phyloP scores from a whole-genome alignment of 2,113 vertebrate genomes.

The Tautogolabrus adspersus region DNA sequence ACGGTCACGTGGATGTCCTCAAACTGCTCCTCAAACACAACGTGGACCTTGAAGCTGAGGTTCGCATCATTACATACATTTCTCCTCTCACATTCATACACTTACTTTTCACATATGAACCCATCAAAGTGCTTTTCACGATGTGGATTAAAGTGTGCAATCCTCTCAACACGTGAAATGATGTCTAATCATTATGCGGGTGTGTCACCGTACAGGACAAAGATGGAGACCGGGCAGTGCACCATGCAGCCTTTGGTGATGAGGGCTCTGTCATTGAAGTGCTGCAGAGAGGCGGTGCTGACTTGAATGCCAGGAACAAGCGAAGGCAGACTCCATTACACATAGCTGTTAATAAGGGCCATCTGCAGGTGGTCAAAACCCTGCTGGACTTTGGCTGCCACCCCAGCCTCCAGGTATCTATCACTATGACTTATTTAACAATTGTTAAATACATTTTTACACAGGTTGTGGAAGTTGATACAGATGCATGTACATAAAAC shows the following conservation, averaged over 20 bases:
- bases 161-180: conserved; percentile 1
- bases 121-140: background rate
- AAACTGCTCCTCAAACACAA: conserved; percentile 98
- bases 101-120: background rate
- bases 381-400: conserved; percentile 97
- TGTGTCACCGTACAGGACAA: conserved; percentile 88
- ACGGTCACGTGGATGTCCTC: conserved; percentile 97
- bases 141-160: conserved; percentile 6
- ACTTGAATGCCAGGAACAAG: conserved; percentile 97
- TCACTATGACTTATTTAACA: conserved; percentile 1
- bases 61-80: conserved; percentile 67
- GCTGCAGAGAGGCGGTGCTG: conserved; percentile 94
- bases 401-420: conserved; percentile 95
- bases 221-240: conserved; percentile 97
- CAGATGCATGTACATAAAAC: background rate
- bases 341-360: conserved; percentile 98
- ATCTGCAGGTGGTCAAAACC: conserved; percentile 98
- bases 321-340: conserved; percentile 96
- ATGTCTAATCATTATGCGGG: conserved; percentile 26
- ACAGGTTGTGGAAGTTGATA: background rate
- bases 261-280: conserved; percentile 99
- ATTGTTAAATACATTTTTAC: background rate
- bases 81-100: background rate
- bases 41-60: conserved; percentile 99
- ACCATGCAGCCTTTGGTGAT: conserved; percentile 97